Evolutionary conservation across 2,113 vertebrate genomes (phyloP).

Genomic region (Podocnemis expansa): DNA sequence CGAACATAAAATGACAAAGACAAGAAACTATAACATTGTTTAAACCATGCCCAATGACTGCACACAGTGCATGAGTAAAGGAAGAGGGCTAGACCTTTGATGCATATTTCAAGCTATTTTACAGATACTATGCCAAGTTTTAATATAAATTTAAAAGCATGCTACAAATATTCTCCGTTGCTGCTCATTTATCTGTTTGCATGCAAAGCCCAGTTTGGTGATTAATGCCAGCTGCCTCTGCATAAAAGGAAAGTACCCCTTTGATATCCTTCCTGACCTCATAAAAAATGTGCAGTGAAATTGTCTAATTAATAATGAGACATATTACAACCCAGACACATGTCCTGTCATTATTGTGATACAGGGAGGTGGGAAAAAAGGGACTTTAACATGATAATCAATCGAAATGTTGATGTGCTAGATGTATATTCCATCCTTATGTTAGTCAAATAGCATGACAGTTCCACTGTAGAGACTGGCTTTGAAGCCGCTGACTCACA

Average conservation of each 20-base stretch:
- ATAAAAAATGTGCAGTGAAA: conserved; percentile 63
- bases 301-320: conserved; percentile 48
- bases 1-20: neutral
- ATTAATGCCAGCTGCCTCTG: conserved; percentile 43
- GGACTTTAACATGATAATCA: neutral
- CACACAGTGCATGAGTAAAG: neutral
- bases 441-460: neutral
- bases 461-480: neutral
- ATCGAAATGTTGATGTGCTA: neutral
- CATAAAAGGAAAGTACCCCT: conserved; percentile 59
- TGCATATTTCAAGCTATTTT: neutral
- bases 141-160: neutral
- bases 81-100: neutral
- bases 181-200: conserved; percentile 46
- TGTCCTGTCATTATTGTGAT: conserved; percentile 19
- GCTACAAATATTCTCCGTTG: neutral
- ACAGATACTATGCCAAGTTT: neutral
- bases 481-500: neutral
- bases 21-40: neutral
- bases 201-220: conserved; percentile 54
- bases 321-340: conserved; percentile 60
- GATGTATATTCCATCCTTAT: neutral
- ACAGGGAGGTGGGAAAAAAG: neutral
- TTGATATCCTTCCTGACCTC: conserved; percentile 25
- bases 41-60: accelerated